Conservation (phyloP, 2,113 vertebrate genomes). For the Theristicus caerulescens region DNA sequence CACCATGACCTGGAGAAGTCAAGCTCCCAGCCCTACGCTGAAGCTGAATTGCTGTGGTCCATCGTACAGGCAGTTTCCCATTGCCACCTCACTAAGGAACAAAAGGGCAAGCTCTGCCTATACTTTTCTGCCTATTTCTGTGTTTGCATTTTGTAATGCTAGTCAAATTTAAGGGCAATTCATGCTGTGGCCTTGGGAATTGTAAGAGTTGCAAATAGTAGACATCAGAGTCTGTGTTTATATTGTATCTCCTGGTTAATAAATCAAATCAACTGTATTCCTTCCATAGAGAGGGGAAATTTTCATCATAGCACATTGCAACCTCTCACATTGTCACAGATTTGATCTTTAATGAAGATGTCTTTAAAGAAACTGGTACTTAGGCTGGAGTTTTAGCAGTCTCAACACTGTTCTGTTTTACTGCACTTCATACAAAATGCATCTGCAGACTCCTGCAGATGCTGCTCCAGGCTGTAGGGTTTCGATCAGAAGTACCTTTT, state of each 20-base stretch:
- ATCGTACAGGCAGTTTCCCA: neutral
- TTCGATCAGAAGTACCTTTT: neutral
- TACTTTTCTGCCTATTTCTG: neutral
- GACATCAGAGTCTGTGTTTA: neutral
- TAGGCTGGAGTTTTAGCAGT: neutral
- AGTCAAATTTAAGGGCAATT: neutral
- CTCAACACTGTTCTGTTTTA: neutral
- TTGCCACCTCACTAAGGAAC: neutral
- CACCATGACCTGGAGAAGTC: neutral
- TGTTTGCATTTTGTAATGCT: neutral
- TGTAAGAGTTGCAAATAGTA: neutral
- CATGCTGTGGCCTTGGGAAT: neutral
- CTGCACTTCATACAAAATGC: neutral
- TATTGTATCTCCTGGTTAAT: neutral
- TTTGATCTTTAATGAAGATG: neutral
- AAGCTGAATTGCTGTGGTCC: neutral
- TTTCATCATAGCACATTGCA: neutral
- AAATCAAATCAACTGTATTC: neutral
- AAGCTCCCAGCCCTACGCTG: neutral
- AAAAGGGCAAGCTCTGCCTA: neutral
- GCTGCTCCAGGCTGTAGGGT: neutral
- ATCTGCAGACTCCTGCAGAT: neutral
- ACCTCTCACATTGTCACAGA: neutral
- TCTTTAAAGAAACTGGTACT: neutral
- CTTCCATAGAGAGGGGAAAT: neutral